phyloP scores from a whole-genome alignment of 2,113 vertebrate species.

The Sapajus apella region DNA sequence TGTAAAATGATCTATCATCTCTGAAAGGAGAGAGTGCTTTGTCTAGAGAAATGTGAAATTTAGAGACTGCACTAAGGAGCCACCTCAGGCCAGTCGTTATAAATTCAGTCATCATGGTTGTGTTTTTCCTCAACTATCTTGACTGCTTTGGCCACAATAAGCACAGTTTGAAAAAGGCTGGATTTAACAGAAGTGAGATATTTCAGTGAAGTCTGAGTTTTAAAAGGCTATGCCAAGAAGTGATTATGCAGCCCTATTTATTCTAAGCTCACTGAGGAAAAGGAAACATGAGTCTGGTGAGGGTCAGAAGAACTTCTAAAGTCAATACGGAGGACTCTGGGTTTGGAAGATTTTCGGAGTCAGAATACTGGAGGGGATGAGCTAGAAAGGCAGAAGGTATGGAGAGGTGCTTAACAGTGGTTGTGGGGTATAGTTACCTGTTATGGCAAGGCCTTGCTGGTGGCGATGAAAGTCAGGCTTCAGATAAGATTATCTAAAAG shows the following conservation, averaged over 20 bases:
- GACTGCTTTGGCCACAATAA: background rate
- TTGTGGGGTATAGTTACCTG: background rate
- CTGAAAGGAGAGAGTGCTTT: background rate
- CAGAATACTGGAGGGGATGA: background rate
- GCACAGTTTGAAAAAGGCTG: background rate
- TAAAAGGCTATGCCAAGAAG: background rate
- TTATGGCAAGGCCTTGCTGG: background rate
- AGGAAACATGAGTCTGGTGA: background rate
- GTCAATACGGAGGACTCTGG: background rate
- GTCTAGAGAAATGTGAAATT: background rate
- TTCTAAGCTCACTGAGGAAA: background rate
- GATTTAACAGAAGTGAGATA: background rate
- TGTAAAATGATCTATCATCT: background rate
- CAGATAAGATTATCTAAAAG: background rate
- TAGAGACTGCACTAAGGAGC: too few relatives aligned
- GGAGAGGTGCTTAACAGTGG: background rate
- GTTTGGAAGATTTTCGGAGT: background rate
- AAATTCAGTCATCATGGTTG: background rate
- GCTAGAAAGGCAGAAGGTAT: background rate
- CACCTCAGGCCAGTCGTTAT: background rate
- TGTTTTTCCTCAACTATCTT: background rate
- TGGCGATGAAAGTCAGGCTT: background rate
- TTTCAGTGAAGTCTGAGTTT: background rate
- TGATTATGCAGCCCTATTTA: background rate
- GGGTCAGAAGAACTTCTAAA: background rate